phyloP scores from a whole-genome alignment of 2,888 invertebrate species.

The Cataglyphis albicans region DNA sequence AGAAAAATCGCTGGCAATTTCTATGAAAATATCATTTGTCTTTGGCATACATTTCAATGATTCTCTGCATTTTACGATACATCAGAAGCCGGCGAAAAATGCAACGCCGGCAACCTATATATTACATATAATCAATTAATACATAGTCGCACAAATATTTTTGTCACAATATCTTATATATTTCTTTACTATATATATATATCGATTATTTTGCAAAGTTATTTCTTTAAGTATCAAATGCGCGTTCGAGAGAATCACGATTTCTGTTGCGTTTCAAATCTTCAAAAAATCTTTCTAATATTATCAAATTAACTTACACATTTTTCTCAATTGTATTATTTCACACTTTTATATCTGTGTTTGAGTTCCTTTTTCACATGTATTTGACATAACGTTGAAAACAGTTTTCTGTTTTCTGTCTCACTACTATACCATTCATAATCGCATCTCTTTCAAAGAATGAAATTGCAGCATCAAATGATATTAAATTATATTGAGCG shows the following conservation, averaged over 20 bases:
- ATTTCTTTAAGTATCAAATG: not conserved
- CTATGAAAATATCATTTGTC: slow-evolving; percentile 18
- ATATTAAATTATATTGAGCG: slow-evolving; percentile 21
- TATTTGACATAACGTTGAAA: not conserved
- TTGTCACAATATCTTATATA: not conserved
- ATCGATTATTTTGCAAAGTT: not conserved
- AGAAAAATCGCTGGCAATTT: slow-evolving; percentile 9
- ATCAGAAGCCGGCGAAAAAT: not conserved
- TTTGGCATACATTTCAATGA: not conserved
- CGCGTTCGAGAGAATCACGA: not conserved
- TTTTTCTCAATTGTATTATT: not conserved
- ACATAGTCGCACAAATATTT: not conserved
- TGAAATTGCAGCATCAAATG: not conserved
- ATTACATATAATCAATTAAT: not conserved
- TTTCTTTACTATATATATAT: not conserved
- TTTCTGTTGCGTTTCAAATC: not conserved
- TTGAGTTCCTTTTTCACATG: not conserved
- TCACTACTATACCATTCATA: not conserved
- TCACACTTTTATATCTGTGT: not conserved
- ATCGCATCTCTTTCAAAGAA: not conserved
- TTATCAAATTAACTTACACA: not conserved
- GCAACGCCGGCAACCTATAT: not conserved
- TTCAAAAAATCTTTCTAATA: not conserved
- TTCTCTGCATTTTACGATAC: not conserved
- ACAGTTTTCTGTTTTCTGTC: not conserved